Base-by-base conservation (phyloP, 2,888 invertebrate genomes). In the Chorisops tibialis region DNA sequence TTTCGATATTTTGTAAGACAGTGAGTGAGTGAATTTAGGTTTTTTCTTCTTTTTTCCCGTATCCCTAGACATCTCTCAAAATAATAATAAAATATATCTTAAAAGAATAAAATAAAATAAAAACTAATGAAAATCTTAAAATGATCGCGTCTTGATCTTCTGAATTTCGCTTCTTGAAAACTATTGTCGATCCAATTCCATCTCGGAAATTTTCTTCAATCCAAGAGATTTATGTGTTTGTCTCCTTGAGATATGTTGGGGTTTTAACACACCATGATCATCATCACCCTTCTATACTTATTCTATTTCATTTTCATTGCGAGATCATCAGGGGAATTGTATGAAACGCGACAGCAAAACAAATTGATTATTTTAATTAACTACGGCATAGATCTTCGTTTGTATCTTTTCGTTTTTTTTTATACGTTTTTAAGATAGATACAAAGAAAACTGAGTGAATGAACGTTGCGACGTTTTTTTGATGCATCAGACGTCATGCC, bases 311-410 rank as follows among this genome's bases (percentile, higher is more conserved):
- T 16, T 12, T 35, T 50, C 50, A 50, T 50, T 35, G 35, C 6
- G n/a, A n/a, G 16, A 16, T 47, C 21, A 19, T 47, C 58, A 19
- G 48, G 58, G 49, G 59, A 62, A 48, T 51, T 41, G 59, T 41
- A 56, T 18, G 16, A 19, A 38, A 39, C 37, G 21, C 48, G 38
- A 59, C 45, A 49, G 49, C 22, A 37, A 52, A 45, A 59, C 63
- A 52, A 63, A 63, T 63, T 63, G 63, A 63, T 63, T 63, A 63
- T 59, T 63, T 63, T 63, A 63, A 63, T 63, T 63, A 63, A 60
- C 39, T 52, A 52, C 52, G 54, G 51, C 63, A 63, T 63, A 59
- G 59, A 63, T 63, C 63, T 59, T 63, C 50, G 45, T 52, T 59
- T 47, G n/a, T n/a, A n/a, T n/a, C n/a, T n/a, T n/a, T n/a, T n/a